Conservation (phyloP, 2,888 invertebrate species). For the Gisinianus flammeolus region DNA sequence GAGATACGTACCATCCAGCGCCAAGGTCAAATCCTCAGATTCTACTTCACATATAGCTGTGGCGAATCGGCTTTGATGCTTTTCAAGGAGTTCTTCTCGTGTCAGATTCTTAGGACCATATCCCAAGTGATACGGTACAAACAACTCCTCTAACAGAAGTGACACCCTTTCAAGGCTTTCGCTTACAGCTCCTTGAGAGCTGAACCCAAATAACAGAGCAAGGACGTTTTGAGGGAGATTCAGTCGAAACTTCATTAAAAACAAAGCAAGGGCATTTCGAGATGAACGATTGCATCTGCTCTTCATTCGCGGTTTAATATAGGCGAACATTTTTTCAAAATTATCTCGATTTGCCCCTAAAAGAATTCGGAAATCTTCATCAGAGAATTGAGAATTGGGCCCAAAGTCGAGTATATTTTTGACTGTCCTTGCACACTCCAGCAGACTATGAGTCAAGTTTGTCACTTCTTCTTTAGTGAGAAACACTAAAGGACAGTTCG, state of each 20-base stretch:
- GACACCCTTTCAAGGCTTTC: slow-evolving; percentile 14
- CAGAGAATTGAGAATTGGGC: not conserved
- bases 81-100: not conserved
- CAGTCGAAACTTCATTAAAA: slow-evolving; percentile 39
- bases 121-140: slow-evolving; percentile 32
- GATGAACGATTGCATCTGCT: not conserved
- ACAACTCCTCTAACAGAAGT: slow-evolving; percentile 20
- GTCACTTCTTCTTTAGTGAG: not conserved
- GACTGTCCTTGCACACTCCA: not conserved
- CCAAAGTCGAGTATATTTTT: not conserved
- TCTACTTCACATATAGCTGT: not conserved
- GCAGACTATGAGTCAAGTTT: not conserved
- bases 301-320: too few relatives aligned
- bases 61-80: not conserved
- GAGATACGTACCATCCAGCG: slow-evolving; percentile 37
- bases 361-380: not conserved
- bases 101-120: slow-evolving; percentile 20
- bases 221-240: slow-evolving; percentile 36
- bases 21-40: not conserved
- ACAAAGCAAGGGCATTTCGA: slow-evolving; percentile 36
- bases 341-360: not conserved
- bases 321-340: not conserved
- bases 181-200: slow-evolving; percentile 6
- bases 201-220: slow-evolving; percentile 37
- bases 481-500: not conserved